A percentile compares a stretch with the other conserved stretches of the same genome.
phyloP scores from a whole-genome alignment of 1,140 invertebrate genomes.

The Penaeus vannamei region DNA sequence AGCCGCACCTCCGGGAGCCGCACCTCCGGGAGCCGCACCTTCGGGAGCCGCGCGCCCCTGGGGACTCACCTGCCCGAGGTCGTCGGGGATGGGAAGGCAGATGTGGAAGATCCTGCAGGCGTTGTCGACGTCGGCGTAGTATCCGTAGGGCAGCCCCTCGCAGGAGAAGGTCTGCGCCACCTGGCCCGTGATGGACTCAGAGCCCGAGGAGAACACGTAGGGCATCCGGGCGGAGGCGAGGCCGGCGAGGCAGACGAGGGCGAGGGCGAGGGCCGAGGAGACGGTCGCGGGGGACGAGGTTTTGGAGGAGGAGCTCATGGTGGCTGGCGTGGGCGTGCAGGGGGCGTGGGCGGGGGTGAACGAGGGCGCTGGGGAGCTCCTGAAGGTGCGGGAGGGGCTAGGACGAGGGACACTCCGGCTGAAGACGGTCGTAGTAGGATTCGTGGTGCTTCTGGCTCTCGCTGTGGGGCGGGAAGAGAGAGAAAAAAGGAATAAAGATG shows the following conservation, averaged over 20 bases:
- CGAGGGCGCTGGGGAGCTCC: background rate
- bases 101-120: slow-evolving; percentile 72
- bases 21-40: too few species aligned
- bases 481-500: too few species aligned
- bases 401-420: too few species aligned
- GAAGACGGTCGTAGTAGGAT: too few species aligned
- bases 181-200: slow-evolving; percentile 42
- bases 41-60: too few species aligned
- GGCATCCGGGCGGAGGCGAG: slow-evolving; percentile 48
- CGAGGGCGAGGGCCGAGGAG: background rate
- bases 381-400: background rate
- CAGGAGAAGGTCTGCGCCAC: slow-evolving; percentile 69
- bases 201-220: slow-evolving; percentile 47
- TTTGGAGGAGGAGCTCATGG: slow-evolving; percentile 9
- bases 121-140: slow-evolving; percentile 72
- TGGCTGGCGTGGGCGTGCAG: background rate
- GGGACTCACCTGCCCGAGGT: slow-evolving; percentile 64
- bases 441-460: too few species aligned
- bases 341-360: background rate
- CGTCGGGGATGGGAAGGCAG: slow-evolving; percentile 69
- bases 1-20: too few species aligned
- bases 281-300: background rate
- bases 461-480: too few species aligned
- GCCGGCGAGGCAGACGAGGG: slow-evolving; percentile 28
- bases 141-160: slow-evolving; percentile 70